Evolutionary conservation across 2,888 invertebrate species (phyloP).

Genomic region (Calameuta filiformis): DNA sequence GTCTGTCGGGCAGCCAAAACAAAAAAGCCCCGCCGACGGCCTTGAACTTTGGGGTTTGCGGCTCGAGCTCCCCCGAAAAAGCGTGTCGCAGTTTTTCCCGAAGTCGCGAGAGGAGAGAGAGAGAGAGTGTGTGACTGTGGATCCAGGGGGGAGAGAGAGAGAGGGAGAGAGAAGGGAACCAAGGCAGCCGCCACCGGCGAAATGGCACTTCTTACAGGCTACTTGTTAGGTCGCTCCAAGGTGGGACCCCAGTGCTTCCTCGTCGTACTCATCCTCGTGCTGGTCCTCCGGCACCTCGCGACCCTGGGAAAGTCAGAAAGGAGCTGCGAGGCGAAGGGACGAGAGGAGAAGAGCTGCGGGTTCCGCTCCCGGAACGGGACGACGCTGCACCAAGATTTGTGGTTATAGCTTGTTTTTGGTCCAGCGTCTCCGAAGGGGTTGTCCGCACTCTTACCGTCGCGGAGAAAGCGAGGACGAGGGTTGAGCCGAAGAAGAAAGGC

Average conservation of each 20-base stretch:
- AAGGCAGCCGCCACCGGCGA: constrained; percentile 39
- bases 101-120: constrained; percentile 25
- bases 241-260: constrained; percentile 4
- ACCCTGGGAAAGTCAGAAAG: neutral
- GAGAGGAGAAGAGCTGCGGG: neutral
- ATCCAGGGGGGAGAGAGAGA: too few species aligned
- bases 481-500: neutral
- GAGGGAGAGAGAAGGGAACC: neutral
- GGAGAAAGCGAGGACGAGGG: too few species aligned
- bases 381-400: constrained; percentile 54
- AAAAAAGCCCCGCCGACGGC: constrained; percentile 55
- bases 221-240: constrained; percentile 59
- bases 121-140: too few species aligned
- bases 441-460: constrained; percentile 14
- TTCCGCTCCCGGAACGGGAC: neutral
- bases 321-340: too few species aligned
- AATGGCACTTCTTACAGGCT: constrained; percentile 63
- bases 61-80: constrained; percentile 58
- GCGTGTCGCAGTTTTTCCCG: constrained; percentile 63
- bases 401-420: constrained; percentile 58
- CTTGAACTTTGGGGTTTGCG: constrained; percentile 59
- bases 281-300: neutral
- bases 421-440: constrained; percentile 13
- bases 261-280: neutral
- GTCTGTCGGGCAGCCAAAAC: constrained; percentile 42